A percentile compares a stretch with the other conserved stretches of the same genome.
These are phyloP conservation scores for Euphonia xanthogaster DNA, from an alignment of 2,797 vertebrate genomes.

Conservation along the genomic window DNA sequence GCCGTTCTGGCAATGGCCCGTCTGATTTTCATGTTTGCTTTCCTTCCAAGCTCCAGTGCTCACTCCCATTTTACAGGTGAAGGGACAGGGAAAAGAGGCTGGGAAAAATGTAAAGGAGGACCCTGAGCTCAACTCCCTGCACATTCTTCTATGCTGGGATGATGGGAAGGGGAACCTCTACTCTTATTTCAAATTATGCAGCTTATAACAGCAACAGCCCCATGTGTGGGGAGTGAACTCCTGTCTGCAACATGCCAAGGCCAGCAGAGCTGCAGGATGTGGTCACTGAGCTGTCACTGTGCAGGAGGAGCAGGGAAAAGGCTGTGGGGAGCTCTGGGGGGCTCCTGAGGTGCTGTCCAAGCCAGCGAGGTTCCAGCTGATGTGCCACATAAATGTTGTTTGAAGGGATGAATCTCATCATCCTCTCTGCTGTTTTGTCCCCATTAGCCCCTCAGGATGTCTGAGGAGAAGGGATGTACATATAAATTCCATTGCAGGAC, in stretches of 20 bases:
- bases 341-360: background rate
- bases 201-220: background rate
- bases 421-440: background rate
- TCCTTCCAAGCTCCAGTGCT: background rate
- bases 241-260: background rate
- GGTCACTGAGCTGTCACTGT: background rate
- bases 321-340: background rate
- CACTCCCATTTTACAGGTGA: background rate
- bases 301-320: background rate
- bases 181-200: background rate
- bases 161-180: background rate
- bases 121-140: background rate
- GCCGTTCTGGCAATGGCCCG: background rate
- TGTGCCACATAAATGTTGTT: background rate
- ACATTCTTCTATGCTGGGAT: background rate
- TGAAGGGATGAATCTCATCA: background rate
- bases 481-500: background rate
- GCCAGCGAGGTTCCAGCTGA: background rate
- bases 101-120: background rate
- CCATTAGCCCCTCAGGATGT: background rate
- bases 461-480: background rate
- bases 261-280: background rate
- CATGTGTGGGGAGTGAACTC: background rate
- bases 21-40: background rate
- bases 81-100: background rate